Base-by-base conservation (phyloP, 2,797 vertebrate species). In the Zalophus californianus region DNA sequence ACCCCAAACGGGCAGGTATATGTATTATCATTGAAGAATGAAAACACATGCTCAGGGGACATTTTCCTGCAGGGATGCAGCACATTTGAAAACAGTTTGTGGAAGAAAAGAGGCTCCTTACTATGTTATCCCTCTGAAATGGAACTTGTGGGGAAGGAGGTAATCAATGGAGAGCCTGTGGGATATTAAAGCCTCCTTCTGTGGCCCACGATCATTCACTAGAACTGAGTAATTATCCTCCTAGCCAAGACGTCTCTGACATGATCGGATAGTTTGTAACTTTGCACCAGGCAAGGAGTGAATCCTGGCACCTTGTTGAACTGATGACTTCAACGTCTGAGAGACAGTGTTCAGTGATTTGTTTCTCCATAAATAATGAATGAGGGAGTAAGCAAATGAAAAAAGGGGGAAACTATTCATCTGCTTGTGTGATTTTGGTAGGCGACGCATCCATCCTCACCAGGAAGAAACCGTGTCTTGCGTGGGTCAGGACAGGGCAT, bases 301-400 rank as follows among this genome's bases (percentile, higher is more conserved):
- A 29, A 70, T 73, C 90, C 38, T 73, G 83, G 79, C 50, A 35
- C 60, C 4, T 3, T 18, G 25, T 21, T 62, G 35, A 20, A 62
- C 5, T 66, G 52, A 87, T 64, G 50, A 68, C 14, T 29, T 20
- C 23, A 48, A 54, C 52, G 82, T n/a, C 11, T 21, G 48, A 86
- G 20, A 48, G 25, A 32, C 27, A 77, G 29, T 18, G 10, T 50
- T 82, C 48, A 48, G 11, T 60, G 3, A 84, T 52, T 70, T 35
- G 20, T 75, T 94, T 85, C 52, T 66, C 84, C 48, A 25, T 29
- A 68, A 85, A 44, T 41, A 88, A 79, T 41, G 35, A 93, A 79
- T 44, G 56, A 35, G 7, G 7, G 38, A 62, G 60, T 85, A 62
- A 58, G 58, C 35, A 86, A 73, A 78, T n/a, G 62, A 86, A 70